Conservation (phyloP, 2,888 invertebrate genomes). For the Saturnia pavonia region DNA sequence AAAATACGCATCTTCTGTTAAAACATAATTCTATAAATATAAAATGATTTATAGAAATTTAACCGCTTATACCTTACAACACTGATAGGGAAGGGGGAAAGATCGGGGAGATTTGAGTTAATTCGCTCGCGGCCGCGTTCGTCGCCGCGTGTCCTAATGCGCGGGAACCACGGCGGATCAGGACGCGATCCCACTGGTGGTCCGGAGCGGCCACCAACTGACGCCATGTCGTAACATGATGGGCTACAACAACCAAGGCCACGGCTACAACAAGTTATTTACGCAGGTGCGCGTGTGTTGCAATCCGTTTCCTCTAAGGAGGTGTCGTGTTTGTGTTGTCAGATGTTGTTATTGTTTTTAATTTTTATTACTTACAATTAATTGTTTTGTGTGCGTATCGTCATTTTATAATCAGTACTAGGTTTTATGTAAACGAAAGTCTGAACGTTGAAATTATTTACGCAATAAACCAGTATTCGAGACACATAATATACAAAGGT, state of each 20-base stretch:
- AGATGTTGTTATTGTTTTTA: background rate
- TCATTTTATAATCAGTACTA: background rate
- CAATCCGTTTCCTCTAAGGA: background rate
- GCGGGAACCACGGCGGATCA: constrained; percentile 71
- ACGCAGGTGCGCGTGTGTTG: constrained; percentile 84
- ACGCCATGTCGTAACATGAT: constrained; percentile 87
- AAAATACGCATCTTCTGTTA: background rate
- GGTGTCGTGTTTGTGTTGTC: background rate
- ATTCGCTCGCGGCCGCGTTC: constrained; percentile 51
- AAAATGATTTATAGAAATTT: background rate
- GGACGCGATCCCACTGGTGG: constrained; percentile 78
- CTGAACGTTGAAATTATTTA: too few species aligned
- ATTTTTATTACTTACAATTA: background rate
- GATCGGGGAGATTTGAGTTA: constrained; percentile 39
- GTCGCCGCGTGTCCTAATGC: constrained; percentile 29
- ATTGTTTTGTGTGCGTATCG: background rate
- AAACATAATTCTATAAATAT: background rate
- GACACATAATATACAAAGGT: too few species aligned
- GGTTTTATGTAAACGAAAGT: background rate
- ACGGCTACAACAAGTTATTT: constrained; percentile 92
- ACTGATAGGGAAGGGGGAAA: constrained; percentile 24
- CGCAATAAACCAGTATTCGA: too few species aligned
- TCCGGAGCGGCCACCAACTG: constrained; percentile 74
- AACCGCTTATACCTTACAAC: constrained; percentile 23
- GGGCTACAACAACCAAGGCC: constrained; percentile 88